Evolutionary conservation across 2,113 vertebrate genomes (phyloP).

Genomic region (Chaetops frenatus): DNA sequence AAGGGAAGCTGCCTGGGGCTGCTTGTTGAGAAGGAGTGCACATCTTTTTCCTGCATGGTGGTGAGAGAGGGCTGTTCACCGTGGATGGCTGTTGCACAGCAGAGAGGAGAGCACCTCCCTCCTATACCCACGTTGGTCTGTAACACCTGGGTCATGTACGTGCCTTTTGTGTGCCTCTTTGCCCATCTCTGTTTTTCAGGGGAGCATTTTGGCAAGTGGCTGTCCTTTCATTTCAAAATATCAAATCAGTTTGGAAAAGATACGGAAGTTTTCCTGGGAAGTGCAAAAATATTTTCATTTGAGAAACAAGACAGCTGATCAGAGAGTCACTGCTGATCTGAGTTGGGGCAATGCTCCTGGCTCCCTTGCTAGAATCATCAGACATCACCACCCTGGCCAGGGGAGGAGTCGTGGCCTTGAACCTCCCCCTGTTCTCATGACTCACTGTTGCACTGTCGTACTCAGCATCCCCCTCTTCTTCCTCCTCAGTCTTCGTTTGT

Average conservation of each 20-base stretch:
- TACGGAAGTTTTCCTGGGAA: background rate
- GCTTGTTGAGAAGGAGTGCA: background rate
- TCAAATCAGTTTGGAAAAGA: background rate
- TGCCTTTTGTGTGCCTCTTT: background rate
- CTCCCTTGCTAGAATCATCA: background rate
- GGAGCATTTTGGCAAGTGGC: background rate
- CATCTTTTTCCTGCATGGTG: background rate
- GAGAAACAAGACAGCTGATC: background rate
- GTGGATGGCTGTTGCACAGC: background rate
- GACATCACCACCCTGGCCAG: background rate
- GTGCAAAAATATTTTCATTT: background rate
- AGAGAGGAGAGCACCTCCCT: background rate
- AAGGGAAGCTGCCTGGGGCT: background rate
- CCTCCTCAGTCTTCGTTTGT: background rate
- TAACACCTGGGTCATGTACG: fast-evolving
- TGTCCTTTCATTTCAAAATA: background rate
- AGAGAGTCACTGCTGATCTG: background rate
- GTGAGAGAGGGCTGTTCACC: background rate
- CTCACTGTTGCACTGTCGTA: background rate
- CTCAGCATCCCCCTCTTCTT: background rate
- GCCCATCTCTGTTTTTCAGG: background rate
- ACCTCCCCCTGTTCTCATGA: background rate
- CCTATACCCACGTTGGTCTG: background rate
- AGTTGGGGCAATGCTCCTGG: background rate
- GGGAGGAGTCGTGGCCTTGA: background rate